Conservation (phyloP, 2,797 vertebrate species). For the Tauraco hartlaubi region DNA sequence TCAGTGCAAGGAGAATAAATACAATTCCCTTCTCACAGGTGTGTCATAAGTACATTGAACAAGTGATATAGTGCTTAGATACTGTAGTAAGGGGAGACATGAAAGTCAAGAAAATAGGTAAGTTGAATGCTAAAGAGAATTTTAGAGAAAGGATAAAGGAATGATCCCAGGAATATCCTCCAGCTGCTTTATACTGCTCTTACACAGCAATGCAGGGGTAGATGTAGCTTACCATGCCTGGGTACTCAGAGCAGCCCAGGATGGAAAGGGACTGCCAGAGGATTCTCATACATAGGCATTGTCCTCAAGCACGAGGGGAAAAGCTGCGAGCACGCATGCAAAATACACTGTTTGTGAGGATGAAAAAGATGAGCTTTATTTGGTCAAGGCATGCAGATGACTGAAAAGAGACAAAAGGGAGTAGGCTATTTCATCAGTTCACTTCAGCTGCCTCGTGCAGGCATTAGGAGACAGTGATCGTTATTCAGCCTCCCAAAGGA, state of each 20-base stretch:
- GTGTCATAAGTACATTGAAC: background rate
- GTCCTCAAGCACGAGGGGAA: background rate
- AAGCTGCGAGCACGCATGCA: background rate
- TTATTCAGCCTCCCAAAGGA: background rate
- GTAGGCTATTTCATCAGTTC: background rate
- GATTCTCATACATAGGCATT: background rate
- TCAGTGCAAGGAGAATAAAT: background rate
- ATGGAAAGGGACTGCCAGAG: background rate
- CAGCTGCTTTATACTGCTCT: background rate
- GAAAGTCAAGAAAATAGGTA: background rate
- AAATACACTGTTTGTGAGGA: background rate
- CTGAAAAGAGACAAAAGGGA: background rate
- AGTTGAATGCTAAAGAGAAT: background rate
- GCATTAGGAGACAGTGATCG: background rate
- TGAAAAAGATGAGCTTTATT: background rate
- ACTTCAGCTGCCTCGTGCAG: background rate
- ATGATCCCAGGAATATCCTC: background rate
- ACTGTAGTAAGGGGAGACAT: background rate
- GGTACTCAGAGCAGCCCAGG: background rate
- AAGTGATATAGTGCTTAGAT: background rate
- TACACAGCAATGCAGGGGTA: background rate
- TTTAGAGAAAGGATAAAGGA: background rate
- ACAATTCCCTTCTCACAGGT: background rate
- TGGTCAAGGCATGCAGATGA: background rate
- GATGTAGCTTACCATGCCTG: rapidly evolving